Evolutionary conservation across 2,888 invertebrate genomes (phyloP).

Genomic region (Patella depressa): DNA sequence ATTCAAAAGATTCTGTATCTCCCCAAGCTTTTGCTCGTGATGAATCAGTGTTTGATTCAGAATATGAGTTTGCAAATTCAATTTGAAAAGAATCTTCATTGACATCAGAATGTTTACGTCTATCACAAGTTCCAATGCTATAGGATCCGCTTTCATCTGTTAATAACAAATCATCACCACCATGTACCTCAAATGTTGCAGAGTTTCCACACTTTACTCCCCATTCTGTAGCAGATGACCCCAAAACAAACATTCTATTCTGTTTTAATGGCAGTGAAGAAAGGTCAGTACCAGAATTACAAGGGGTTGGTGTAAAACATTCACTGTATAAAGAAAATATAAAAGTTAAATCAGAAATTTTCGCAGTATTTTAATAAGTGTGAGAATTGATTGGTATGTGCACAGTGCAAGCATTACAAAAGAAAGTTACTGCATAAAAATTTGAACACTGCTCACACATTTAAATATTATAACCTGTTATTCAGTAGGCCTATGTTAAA

Average conservation of each 20-base stretch:
- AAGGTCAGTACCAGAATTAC: conserved; percentile 35
- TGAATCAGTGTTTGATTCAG: not conserved
- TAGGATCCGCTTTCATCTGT: conserved; percentile 41
- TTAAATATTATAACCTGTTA: too few relatives aligned
- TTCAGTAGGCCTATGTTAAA: too few relatives aligned
- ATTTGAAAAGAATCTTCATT: conserved; percentile 32
- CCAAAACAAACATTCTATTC: not conserved
- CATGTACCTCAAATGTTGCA: not conserved
- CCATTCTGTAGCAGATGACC: not conserved
- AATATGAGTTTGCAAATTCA: conserved; percentile 18
- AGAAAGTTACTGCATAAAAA: too few relatives aligned
- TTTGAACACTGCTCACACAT: too few relatives aligned
- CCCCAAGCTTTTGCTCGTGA: not conserved
- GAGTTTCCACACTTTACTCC: not conserved
- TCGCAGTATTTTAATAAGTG: too few relatives aligned
- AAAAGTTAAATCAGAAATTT: not conserved
- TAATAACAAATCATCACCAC: not conserved
- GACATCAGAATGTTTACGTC: not conserved
- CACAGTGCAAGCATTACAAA: too few relatives aligned
- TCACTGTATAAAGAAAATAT: conserved; percentile 36
- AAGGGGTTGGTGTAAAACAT: conserved; percentile 40
- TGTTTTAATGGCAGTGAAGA: not conserved
- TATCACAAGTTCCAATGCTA: conserved; percentile 21
- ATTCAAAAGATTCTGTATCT: not conserved
- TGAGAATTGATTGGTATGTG: too few relatives aligned